phyloP scores from a whole-genome alignment of 2,797 vertebrate species.

The Acanthiza pusilla region DNA sequence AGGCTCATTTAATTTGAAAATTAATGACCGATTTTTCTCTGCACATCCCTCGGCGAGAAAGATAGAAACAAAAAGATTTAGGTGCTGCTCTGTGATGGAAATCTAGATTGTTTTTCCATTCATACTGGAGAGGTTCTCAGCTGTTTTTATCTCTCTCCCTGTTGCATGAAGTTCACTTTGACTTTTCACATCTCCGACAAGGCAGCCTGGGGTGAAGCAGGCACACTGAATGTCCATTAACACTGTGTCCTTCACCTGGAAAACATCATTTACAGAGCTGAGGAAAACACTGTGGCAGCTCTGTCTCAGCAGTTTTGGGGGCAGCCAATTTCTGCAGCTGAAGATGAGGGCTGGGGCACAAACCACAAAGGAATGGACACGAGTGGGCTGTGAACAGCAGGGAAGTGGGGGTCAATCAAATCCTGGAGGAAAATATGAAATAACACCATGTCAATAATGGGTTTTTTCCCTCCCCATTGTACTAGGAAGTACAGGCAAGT shows the following conservation, averaged over 20 bases:
- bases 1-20: constrained; percentile 15
- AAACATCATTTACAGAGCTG: constrained; percentile 55
- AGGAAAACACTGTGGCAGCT: constrained; percentile 23
- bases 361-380: neutral
- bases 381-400: neutral
- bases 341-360: constrained; percentile 21
- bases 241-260: constrained; percentile 57
- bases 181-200: neutral
- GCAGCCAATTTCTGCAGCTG: constrained; percentile 39
- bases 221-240: constrained; percentile 40
- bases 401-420: neutral
- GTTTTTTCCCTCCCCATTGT: fast-evolving
- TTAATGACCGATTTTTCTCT: neutral
- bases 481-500: neutral
- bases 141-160: neutral
- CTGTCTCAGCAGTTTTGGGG: constrained; percentile 33
- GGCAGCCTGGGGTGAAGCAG: constrained; percentile 12
- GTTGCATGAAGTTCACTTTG: neutral
- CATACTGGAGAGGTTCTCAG: neutral
- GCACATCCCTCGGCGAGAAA: neutral
- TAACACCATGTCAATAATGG: neutral
- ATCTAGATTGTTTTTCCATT: neutral
- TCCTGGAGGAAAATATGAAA: neutral
- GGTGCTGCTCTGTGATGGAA: neutral
- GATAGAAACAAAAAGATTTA: neutral